These are phyloP conservation scores for Tillus elongatus DNA, from an alignment of 2,888 invertebrate genomes.

Conservation along the genomic window DNA sequence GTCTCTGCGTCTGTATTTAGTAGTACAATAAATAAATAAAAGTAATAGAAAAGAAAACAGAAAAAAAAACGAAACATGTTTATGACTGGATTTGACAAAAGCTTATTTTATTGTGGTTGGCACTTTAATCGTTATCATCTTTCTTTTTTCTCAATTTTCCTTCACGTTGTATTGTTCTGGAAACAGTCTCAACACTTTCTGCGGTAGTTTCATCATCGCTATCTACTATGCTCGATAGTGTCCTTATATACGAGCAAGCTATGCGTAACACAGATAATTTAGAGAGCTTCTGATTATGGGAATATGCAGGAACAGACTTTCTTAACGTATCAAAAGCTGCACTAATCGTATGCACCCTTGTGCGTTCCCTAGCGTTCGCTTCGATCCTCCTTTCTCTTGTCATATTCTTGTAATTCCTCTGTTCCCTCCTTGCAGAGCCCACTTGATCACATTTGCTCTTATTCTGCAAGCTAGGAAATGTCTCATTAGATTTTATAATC, in stretches of 20 bases:
- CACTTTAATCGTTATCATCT: conserved; percentile 53
- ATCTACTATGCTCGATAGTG: conserved; percentile 69
- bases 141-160: conserved; percentile 81
- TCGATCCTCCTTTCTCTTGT: conserved; percentile 86
- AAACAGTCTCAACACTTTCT: conserved; percentile 77
- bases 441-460: conserved; percentile 6
- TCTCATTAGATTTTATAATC: conserved; percentile 29
- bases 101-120: no score
- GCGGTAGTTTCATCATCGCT: conserved; percentile 57
- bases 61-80: no score
- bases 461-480: conserved; percentile 30
- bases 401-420: conserved; percentile 92
- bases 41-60: no score
- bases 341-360: conserved; percentile 90
- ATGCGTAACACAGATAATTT: conserved; percentile 87
- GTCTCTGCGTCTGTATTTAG: no score
- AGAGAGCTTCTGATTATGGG: conserved; percentile 86
- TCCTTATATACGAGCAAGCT: conserved; percentile 87
- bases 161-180: conserved; percentile 86
- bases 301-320: conserved; percentile 78
- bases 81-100: no score
- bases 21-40: no score
- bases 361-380: conserved; percentile 87
- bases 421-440: conserved; percentile 43
- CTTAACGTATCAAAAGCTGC: conserved; percentile 89